Evolutionary conservation across 2,797 vertebrate species (phyloP).

Genomic region (Enteromius thamalakanensis): DNA sequence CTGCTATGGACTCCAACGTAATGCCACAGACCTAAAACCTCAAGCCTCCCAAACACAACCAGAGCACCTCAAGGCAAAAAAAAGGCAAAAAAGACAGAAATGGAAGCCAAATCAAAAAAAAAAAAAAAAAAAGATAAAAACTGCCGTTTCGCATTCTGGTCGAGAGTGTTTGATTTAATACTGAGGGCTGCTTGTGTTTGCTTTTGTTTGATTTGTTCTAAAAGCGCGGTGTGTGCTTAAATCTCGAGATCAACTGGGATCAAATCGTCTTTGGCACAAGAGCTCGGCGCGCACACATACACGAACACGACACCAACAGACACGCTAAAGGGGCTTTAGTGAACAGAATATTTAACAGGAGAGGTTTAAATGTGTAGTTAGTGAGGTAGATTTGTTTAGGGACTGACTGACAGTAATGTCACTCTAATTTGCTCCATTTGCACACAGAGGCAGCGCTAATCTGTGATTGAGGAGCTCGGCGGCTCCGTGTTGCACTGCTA

Average conservation of each 20-base stretch:
- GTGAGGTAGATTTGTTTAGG: constrained; percentile 42
- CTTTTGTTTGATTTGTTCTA: constrained; percentile 48
- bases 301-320: neutral
- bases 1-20: constrained; percentile 80
- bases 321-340: constrained; percentile 37
- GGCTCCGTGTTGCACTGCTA: constrained; percentile 64
- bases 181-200: constrained; percentile 65
- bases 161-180: constrained; percentile 60
- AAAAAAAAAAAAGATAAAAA: constrained; percentile 32
- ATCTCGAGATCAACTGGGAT: constrained; percentile 45
- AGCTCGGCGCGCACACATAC: constrained; percentile 28
- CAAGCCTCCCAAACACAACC: constrained; percentile 71
- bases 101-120: constrained; percentile 44
- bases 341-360: constrained; percentile 38
- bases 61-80: constrained; percentile 66
- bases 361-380: constrained; percentile 31
- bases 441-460: constrained; percentile 68
- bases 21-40: constrained; percentile 84
- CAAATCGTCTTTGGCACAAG: constrained; percentile 25
- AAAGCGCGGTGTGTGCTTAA: constrained; percentile 31
- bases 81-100: constrained; percentile 50
- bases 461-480: constrained; percentile 58
- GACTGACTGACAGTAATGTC: constrained; percentile 47
- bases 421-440: constrained; percentile 68
- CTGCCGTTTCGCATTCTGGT: constrained; percentile 57